phyloP scores from a whole-genome alignment of 2,797 vertebrate species.

The Microcaecilia unicolor region DNA sequence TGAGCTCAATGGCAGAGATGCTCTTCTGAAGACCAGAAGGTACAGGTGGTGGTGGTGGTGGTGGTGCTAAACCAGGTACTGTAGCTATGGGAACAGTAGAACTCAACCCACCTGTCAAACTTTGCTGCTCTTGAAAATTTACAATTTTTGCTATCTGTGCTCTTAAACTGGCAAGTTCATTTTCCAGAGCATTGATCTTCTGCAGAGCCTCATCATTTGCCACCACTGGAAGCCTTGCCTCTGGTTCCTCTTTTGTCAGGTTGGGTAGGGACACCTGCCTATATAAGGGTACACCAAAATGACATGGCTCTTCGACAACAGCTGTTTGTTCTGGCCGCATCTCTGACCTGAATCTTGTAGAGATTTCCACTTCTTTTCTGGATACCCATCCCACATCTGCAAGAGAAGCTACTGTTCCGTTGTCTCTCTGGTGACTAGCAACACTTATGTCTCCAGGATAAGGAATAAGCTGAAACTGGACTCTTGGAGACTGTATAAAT shows the following conservation, averaged over 20 bases:
- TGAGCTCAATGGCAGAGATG: constrained; percentile 77
- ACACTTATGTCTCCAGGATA: constrained; percentile 49
- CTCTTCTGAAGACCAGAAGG: constrained; percentile 42
- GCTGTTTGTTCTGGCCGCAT: constrained; percentile 14
- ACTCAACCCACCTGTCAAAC: constrained; percentile 27
- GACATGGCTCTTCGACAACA: constrained; percentile 14
- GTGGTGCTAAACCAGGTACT: neutral
- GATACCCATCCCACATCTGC: constrained; percentile 83
- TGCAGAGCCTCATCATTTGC: constrained; percentile 79
- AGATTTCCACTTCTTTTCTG: constrained; percentile 53
- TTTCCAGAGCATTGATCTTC: constrained; percentile 87
- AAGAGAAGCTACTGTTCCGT: constrained; percentile 68
- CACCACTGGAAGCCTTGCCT: constrained; percentile 23
- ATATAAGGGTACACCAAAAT: constrained; percentile 17
- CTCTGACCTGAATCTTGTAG: constrained; percentile 49
- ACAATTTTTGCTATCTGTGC: constrained; percentile 93
- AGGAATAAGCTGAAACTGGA: constrained; percentile 86
- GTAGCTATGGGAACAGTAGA: neutral
- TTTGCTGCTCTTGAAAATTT: constrained; percentile 74
- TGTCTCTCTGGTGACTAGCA: constrained; percentile 30
- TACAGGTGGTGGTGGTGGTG: constrained; percentile 41
- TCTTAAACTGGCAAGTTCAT: constrained; percentile 80
- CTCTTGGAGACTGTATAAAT: constrained; percentile 80
- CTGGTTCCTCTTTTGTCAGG: constrained; percentile 30
- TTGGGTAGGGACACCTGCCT: constrained; percentile 54